Conservation (phyloP, 2,888 invertebrate species). For the Melanchra persicariae region DNA sequence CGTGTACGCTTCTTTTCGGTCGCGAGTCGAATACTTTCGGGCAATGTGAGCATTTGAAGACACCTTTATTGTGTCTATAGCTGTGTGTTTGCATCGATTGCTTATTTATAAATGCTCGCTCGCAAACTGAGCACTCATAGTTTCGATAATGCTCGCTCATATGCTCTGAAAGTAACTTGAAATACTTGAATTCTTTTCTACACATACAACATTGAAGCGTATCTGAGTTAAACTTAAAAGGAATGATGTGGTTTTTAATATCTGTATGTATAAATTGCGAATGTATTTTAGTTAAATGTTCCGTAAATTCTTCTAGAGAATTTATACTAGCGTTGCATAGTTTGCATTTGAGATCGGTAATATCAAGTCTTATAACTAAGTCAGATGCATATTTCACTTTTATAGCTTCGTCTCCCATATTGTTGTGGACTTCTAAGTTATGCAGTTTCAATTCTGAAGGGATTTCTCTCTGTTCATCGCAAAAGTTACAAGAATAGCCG, state of each 20-base stretch:
- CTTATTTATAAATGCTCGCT: conserved; percentile 74
- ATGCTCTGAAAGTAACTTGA: conserved; percentile 78
- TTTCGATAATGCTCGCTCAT: conserved; percentile 82
- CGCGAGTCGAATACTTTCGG: conserved; percentile 79
- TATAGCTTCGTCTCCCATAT: conserved; percentile 42
- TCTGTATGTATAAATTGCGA: conserved; percentile 70
- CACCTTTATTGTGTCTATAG: conserved; percentile 65
- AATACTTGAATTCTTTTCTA: conserved; percentile 71
- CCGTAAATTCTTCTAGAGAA: conserved; percentile 70
- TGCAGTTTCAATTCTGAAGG: conserved; percentile 68
- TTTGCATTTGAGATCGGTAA: conserved; percentile 77
- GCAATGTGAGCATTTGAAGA: conserved; percentile 75
- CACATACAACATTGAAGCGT: conserved; percentile 75
- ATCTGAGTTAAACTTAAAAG: conserved; percentile 77
- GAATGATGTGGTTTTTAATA: conserved; percentile 79
- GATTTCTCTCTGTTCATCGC: conserved; percentile 54
- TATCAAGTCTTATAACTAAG: conserved; percentile 77
- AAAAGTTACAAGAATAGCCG: conserved; percentile 69
- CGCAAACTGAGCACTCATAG: conserved; percentile 76
- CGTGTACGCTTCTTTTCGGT: conserved; percentile 77
- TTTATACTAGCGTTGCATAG: conserved; percentile 69
- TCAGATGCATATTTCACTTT: conserved; percentile 64
- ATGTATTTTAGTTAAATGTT: conserved; percentile 74
- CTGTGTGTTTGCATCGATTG: conserved; percentile 66
- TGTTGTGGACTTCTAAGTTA: conserved; percentile 61